Evolutionary conservation across 2,113 vertebrate species (phyloP), one percentile per base, ranked within the genome.

Genomic region (Prionailurus viverrinus): DNA sequence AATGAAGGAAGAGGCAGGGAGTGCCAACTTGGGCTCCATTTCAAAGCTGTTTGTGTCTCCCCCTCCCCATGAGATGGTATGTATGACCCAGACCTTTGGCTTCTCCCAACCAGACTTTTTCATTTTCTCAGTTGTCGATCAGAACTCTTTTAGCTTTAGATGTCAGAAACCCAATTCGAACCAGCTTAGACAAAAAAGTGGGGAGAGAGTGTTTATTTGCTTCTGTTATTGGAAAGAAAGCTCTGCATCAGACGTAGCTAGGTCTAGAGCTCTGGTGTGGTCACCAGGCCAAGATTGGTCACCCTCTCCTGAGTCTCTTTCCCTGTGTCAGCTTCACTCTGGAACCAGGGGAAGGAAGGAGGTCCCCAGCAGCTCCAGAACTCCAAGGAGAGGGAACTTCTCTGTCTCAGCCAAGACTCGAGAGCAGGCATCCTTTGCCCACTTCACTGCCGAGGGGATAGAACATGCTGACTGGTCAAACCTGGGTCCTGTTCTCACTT

Each of bases 31-130:
- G 41, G 39, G 73, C 41, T 86, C 13, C 68, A 33, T 66, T 51
- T 29, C 12, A 66, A 78, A 87, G 31, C 66, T 53, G 7, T 61
- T 51, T 31, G 12, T 18, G 27, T 21, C 41, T 0, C 15, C 4
- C 33, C 16, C 6, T 18, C 19, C 16, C 13, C 36, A 0, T 4
- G 48, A 55, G 71, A 79, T 1, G 51, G 4, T 65, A 0, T 33
- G 31, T n/a, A 19, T 12, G 63, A 53, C 18, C 45, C 23, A 53
- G 92, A 63, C 23, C 89, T 36, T 55, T 74, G 55, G 12, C 33
- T 16, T 79, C n/a, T 91, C 73, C 18, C 53, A 9, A 58, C 27
- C 78, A 71, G 18, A 90, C 27, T 5, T 51, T 33, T 15, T 68
- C 88, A 53, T 79, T 45, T 73, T 45, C 36, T 83, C 51, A 10